These are phyloP conservation scores for Ovibos moschatus DNA, from an alignment of 2,113 vertebrate genomes.

Conservation along the genomic window DNA sequence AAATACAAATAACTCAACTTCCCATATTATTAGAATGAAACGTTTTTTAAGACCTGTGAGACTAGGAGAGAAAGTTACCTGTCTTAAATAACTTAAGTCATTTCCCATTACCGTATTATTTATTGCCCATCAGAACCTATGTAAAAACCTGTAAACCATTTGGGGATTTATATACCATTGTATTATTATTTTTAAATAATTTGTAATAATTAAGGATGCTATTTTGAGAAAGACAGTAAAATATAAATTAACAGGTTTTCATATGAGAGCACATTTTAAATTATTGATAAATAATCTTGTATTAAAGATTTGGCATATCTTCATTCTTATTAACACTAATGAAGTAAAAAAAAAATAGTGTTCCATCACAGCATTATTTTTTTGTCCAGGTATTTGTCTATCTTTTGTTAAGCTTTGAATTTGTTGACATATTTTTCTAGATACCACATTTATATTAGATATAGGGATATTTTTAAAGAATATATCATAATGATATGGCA, in stretches of 20 bases:
- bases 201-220: neutral
- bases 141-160: neutral
- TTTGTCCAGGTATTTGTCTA: neutral
- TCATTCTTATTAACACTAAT: neutral
- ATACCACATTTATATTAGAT: neutral
- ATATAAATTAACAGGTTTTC: neutral
- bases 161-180: neutral
- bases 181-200: neutral
- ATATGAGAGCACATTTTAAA: neutral
- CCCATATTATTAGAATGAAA: neutral
- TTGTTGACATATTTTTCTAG: conserved; percentile 7
- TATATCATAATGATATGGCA: neutral
- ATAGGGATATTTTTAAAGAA: neutral
- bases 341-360: neutral
- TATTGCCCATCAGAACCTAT: neutral
- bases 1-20: neutral
- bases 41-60: neutral
- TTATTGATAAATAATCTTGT: neutral
- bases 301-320: neutral
- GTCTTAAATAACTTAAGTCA: neutral
- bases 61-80: neutral
- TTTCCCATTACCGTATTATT: neutral
- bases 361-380: neutral
- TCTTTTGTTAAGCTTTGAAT: conserved; percentile 30
- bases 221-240: neutral